Conservation (phyloP, 2,113 vertebrate species). For the Stegostoma tigrinum region DNA sequence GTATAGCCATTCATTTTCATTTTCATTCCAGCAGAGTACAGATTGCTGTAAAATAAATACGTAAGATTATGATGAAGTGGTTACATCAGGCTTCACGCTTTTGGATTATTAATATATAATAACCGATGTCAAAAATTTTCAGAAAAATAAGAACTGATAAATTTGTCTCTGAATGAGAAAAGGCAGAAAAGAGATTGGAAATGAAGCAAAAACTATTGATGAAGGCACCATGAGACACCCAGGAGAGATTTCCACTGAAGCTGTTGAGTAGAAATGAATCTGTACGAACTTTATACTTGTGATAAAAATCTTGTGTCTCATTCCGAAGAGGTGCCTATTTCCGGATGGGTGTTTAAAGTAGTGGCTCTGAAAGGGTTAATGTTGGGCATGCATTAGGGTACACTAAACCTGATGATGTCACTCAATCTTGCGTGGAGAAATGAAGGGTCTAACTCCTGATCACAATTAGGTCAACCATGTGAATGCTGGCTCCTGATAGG, state of each 20-base stretch:
- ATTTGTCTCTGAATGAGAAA: conserved; percentile 6
- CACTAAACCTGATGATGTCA: too few relatives aligned
- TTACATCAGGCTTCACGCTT: not conserved
- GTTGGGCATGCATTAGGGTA: too few relatives aligned
- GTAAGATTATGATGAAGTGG: not conserved
- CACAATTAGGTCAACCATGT: too few relatives aligned
- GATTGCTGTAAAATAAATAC: not conserved
- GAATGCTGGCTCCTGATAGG: too few relatives aligned
- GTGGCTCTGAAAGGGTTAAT: not conserved
- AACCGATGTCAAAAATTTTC: not conserved
- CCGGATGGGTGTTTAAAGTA: not conserved
- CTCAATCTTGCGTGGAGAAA: too few relatives aligned
- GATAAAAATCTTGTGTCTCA: not conserved
- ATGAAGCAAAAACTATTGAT: not conserved
- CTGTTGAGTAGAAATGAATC: not conserved
- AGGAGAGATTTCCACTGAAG: not conserved
- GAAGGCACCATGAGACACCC: not conserved
- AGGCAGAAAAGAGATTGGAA: not conserved
- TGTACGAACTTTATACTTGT: not conserved
- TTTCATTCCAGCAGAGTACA: not conserved
- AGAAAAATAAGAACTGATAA: not conserved
- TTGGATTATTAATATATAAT: conserved; percentile 16
- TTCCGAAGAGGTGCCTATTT: not conserved
- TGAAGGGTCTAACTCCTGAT: too few relatives aligned
- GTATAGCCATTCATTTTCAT: conserved; percentile 26